A percentile compares a stretch with the other conserved stretches of the same genome.
These are phyloP conservation scores for Actinia equina DNA, from an alignment of 64 coral and sea anemone species.

Conservation along the genomic window DNA sequence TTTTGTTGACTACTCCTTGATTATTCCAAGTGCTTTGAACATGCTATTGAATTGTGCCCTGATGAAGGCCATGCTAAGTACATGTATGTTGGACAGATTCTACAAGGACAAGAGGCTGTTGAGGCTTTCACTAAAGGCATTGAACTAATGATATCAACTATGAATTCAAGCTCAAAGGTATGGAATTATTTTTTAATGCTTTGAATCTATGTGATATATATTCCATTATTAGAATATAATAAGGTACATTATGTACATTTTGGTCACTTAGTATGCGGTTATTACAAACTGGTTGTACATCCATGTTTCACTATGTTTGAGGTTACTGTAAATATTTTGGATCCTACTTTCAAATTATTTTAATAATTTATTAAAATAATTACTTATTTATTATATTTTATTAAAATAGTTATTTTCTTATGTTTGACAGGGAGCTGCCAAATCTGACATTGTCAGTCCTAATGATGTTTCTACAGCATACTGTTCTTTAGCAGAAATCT, in stretches of 20 bases:
- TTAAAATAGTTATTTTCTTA: no score
- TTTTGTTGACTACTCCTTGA: not conserved
- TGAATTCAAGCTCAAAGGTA: conserved; percentile 1
- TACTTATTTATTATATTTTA: no score
- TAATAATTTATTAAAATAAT: no score
- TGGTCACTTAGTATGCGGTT: no score
- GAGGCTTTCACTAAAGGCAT: conserved; percentile 87
- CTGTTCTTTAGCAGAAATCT: conserved; percentile 96
- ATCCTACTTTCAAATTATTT: no score
- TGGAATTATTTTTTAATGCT: not conserved
- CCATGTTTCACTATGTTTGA: no score
- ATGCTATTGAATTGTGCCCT: conserved; percentile 71
- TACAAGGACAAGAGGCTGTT: conserved; percentile 78
- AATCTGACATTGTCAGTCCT: conserved; percentile 2
- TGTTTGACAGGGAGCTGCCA: conserved; percentile 40
- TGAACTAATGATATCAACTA: conserved; percentile 73
- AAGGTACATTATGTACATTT: no score
- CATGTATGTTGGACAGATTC: conserved; percentile 88
- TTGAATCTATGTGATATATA: not conserved
- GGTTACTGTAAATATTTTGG: no score
- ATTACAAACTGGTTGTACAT: no score
- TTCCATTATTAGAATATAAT: no score
- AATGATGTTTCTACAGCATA: conserved; percentile 85
- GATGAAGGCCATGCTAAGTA: conserved; percentile 77
- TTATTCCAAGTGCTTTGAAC: conserved; percentile 63